These are phyloP conservation scores for Aurelia aurita DNA, from an alignment of 30 jellyfish, hydroid and myxozoan species.

Conservation along the genomic window DNA sequence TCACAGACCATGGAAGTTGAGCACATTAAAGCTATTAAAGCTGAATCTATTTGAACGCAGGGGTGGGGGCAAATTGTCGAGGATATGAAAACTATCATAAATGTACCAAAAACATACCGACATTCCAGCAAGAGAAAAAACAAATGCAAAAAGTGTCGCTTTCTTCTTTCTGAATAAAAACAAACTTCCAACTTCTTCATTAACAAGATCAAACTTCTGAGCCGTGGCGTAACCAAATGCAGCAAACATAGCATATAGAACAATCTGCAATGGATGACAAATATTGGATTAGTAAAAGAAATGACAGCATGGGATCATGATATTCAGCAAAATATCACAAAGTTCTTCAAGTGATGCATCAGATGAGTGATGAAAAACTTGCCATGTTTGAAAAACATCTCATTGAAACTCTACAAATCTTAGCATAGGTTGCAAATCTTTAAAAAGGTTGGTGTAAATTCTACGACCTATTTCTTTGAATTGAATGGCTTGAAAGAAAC, in stretches of 20 bases:
- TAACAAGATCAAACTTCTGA: constrained; percentile 55
- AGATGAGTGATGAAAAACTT: too few relatives aligned
- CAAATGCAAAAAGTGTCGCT: constrained; percentile 33
- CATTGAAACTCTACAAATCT: too few relatives aligned
- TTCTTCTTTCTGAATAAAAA: constrained; percentile 22
- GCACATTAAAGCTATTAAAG: too few relatives aligned
- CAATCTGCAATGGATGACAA: constrained; percentile 63
- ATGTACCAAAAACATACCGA: constrained; percentile 58
- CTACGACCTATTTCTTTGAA: too few relatives aligned
- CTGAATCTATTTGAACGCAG: background rate
- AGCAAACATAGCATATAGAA: constrained; percentile 85
- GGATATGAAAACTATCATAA: background rate
- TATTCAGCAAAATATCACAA: too few relatives aligned
- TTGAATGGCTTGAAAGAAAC: too few relatives aligned
- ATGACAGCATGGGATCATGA: background rate
- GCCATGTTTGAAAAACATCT: too few relatives aligned
- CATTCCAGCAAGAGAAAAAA: constrained; percentile 64
- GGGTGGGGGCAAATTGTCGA: background rate
- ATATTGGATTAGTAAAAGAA: background rate
- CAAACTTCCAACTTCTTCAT: constrained; percentile 57
- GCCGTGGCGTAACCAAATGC: constrained; percentile 84
- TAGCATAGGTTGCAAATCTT: too few relatives aligned
- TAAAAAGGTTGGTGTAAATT: too few relatives aligned
- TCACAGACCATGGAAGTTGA: too few relatives aligned
- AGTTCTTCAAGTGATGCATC: too few relatives aligned